Evolutionary conservation across 2,113 vertebrate species (phyloP).

Genomic region (Morone chrysops): DNA sequence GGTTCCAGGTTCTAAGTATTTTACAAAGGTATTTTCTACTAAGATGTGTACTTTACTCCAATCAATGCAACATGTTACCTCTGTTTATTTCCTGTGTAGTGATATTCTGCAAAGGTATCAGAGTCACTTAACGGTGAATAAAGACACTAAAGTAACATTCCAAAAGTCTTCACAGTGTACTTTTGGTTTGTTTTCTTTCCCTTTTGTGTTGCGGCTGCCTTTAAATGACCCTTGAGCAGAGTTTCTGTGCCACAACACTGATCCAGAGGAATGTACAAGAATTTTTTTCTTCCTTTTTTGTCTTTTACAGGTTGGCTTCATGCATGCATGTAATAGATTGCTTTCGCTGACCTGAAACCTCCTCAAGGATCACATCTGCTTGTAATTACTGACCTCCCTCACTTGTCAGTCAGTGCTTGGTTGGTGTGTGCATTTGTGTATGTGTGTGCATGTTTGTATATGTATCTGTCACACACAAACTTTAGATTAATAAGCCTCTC

Average conservation of each 20-base stretch:
- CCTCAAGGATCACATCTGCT: constrained; percentile 71
- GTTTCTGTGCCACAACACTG: constrained; percentile 50
- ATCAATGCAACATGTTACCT: too few species aligned
- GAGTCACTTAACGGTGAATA: neutral
- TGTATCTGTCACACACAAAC: constrained; percentile 50
- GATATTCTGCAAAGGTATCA: constrained; percentile 2
- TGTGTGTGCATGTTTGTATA: constrained; percentile 14
- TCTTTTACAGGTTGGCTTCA: constrained; percentile 54
- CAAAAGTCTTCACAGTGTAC: constrained; percentile 17
- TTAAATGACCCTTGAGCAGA: constrained; percentile 59
- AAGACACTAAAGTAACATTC: constrained; percentile 23
- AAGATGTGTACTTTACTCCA: too few species aligned
- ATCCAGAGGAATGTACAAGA: constrained; percentile 57
- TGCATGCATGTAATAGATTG: constrained; percentile 62
- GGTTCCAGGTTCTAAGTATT: too few species aligned
- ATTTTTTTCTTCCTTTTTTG: constrained; percentile 10
- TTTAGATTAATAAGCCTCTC: constrained; percentile 50
- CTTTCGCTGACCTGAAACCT: constrained; percentile 68
- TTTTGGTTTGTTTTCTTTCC: constrained; percentile 40
- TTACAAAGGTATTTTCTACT: too few species aligned
- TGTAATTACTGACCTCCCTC: constrained; percentile 67
- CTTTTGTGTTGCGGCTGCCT: constrained; percentile 40
- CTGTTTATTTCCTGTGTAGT: neutral
- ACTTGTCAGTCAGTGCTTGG: constrained; percentile 17
- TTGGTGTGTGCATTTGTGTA: constrained; percentile 9